phyloP scores from a whole-genome alignment of 2,888 invertebrate genomes.

The Melanargia galathea region DNA sequence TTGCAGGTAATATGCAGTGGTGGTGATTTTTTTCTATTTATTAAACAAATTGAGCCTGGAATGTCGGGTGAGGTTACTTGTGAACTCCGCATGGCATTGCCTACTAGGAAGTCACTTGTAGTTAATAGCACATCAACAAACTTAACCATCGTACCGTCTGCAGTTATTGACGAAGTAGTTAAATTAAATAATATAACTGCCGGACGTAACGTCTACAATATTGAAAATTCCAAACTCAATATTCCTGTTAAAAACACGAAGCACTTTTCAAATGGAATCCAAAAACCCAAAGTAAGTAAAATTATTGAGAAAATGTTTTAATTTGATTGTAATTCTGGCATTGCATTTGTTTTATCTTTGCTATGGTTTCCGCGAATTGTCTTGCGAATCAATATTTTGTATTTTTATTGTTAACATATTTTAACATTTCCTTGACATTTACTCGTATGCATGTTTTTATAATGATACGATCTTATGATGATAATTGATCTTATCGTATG shows the following conservation, averaged over 20 bases:
- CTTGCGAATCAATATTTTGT: conserved; percentile 3
- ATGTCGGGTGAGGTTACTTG: conserved; percentile 49
- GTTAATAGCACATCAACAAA: conserved; percentile 38
- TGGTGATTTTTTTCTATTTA: conserved; percentile 45
- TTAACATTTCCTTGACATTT: not conserved
- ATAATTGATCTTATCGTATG: not conserved
- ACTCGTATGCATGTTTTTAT: not conserved
- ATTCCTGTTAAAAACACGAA: conserved; percentile 25
- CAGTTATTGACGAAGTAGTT: conserved; percentile 28
- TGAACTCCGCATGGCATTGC: conserved; percentile 44
- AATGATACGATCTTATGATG: not conserved
- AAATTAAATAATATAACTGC: conserved; percentile 11
- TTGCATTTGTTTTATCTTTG: conserved; percentile 7
- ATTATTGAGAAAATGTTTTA: not conserved
- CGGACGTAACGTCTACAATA: conserved; percentile 29
- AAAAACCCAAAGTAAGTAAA: conserved; percentile 25
- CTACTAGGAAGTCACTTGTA: conserved; percentile 39
- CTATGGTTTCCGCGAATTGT: not conserved
- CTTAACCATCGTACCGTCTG: conserved; percentile 39
- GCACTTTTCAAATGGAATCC: conserved; percentile 26
- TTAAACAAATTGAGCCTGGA: conserved; percentile 46
- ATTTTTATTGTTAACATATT: not conserved
- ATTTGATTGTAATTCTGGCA: not conserved
- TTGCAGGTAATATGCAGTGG: conserved; percentile 47
- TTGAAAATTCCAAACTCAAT: conserved; percentile 24